A percentile compares a stretch with the other conserved stretches of the same genome.
These are phyloP conservation scores for Ovis canadensis DNA, from an alignment of 2,113 vertebrate species.

Conservation along the genomic window DNA sequence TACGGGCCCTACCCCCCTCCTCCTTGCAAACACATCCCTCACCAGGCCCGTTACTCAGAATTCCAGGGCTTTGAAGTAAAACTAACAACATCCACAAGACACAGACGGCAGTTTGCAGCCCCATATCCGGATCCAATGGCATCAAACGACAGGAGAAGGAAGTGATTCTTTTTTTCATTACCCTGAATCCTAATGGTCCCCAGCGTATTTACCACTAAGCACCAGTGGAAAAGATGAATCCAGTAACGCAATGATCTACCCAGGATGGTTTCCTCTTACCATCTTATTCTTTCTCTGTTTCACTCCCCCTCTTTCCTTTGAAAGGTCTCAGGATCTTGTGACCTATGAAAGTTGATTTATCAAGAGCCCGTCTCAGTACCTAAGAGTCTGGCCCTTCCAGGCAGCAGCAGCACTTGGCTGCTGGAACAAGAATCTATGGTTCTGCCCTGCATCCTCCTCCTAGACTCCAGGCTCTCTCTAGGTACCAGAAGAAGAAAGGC, in stretches of 20 bases:
- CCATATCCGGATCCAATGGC: not conserved
- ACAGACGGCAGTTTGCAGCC: not conserved
- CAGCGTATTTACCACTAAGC: not conserved
- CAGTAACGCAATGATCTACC: not conserved
- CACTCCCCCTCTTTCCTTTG: not conserved
- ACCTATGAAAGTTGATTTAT: fast-evolving
- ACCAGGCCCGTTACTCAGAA: not conserved
- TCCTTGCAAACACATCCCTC: not conserved
- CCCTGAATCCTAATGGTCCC: not conserved
- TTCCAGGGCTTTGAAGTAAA: not conserved
- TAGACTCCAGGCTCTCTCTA: too few relatives aligned
- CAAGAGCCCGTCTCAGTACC: not conserved
- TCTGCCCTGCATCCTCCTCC: not conserved
- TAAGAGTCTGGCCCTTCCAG: not conserved
- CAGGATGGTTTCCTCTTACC: not conserved
- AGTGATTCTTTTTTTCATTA: not conserved
- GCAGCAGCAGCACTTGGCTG: too few relatives aligned
- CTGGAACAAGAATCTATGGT: not conserved
- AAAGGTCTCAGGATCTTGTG: not conserved
- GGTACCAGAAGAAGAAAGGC: not conserved
- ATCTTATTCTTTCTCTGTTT: not conserved
- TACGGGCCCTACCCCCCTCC: too few relatives aligned
- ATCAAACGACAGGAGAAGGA: not conserved
- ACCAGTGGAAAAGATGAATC: not conserved
- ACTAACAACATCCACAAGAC: not conserved